phyloP scores from a whole-genome alignment of 2,888 invertebrate genomes.

The Argyra leucocephala region DNA sequence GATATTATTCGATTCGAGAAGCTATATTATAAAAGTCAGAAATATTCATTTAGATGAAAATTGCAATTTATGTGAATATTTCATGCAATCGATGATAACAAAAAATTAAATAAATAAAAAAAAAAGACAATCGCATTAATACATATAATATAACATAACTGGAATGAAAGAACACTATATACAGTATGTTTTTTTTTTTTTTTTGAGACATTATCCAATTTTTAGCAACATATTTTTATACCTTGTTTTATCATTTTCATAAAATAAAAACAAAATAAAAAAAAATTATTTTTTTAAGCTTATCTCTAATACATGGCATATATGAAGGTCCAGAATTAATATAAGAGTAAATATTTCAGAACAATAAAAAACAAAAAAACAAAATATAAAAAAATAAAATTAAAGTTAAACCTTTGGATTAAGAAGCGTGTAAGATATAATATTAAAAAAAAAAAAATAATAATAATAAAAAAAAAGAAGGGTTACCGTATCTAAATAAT shows the following conservation, averaged over 20 bases:
- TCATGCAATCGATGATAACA: not conserved
- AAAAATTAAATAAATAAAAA: not conserved
- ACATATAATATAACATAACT: too few relatives aligned
- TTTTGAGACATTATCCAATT: too few relatives aligned
- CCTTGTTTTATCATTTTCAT: not conserved
- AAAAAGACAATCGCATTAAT: too few relatives aligned
- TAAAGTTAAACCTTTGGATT: not conserved
- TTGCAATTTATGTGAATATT: not conserved
- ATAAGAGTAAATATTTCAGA: not conserved
- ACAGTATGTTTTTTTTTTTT: too few relatives aligned
- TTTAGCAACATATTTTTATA: not conserved
- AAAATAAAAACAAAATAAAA: not conserved
- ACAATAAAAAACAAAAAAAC: not conserved
- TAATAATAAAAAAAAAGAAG: not conserved
- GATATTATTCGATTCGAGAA: too few relatives aligned
- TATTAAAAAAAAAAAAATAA: not conserved
- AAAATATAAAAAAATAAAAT: not conserved
- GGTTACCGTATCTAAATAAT: conserved; percentile 3
- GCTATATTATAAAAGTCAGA: too few relatives aligned
- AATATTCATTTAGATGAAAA: too few relatives aligned
- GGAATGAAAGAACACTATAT: too few relatives aligned
- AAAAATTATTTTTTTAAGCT: not conserved
- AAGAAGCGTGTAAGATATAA: not conserved
- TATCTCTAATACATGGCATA: not conserved
- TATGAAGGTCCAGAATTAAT: not conserved